Evolutionary conservation across 2,888 invertebrate species (phyloP).

Genomic region (Rutpela maculata): DNA sequence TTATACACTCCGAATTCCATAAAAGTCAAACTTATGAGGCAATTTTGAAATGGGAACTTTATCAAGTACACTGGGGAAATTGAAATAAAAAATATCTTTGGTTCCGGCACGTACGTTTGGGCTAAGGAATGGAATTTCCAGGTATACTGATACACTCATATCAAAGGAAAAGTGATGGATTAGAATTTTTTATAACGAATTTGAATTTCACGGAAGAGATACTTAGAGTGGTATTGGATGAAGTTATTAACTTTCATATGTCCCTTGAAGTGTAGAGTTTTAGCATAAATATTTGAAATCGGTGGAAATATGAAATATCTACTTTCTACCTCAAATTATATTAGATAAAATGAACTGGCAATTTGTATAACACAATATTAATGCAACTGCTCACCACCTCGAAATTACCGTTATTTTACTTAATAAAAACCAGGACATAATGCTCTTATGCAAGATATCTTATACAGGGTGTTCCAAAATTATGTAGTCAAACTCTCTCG

Average conservation of each 20-base stretch:
- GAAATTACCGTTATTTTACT: too few species aligned
- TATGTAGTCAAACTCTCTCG: too few species aligned
- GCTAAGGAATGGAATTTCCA: conserved; percentile 5
- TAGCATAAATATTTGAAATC: background rate
- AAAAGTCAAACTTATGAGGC: conserved; percentile 37
- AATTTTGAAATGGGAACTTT: conserved; percentile 38
- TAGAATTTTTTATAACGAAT: conserved; percentile 12
- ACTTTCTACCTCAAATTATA: background rate
- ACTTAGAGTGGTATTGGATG: background rate
- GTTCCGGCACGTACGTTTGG: conserved; percentile 6
- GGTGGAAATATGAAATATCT: background rate
- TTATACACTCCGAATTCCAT: conserved; percentile 24
- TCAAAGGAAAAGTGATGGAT: conserved; percentile 26
- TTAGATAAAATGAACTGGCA: too few species aligned
- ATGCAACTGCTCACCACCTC: too few species aligned
- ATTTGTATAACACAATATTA: too few species aligned
- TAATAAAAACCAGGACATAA: too few species aligned
- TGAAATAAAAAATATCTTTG: conserved; percentile 33
- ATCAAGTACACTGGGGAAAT: conserved; percentile 33
- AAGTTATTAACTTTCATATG: conserved; percentile 14
- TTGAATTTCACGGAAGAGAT: background rate
- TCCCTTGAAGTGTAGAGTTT: background rate
- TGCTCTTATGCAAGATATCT: too few species aligned
- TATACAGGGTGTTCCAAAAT: too few species aligned
- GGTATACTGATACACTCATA: background rate